These are phyloP conservation scores for Nomada lathburiana DNA, from an alignment of 2,888 invertebrate species.

Conservation along the genomic window DNA sequence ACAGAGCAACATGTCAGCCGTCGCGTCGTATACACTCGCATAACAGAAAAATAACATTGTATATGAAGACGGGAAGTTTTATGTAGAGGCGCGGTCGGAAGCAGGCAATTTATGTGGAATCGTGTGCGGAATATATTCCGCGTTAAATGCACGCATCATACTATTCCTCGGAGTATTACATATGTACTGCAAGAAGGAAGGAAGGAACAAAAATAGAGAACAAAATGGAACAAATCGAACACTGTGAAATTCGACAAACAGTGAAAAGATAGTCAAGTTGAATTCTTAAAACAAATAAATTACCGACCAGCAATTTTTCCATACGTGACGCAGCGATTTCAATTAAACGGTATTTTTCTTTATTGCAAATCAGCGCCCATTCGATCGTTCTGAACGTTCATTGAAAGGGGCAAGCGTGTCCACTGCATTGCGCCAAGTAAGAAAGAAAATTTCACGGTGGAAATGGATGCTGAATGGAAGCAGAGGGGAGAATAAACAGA, in stretches of 20 bases:
- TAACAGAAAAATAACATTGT: constrained; percentile 66
- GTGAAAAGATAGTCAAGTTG: too few species aligned
- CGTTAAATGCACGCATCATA: constrained; percentile 46
- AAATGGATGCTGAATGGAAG: not conserved
- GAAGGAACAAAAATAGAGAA: not conserved
- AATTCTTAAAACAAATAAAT: too few species aligned
- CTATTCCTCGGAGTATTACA: constrained; percentile 16
- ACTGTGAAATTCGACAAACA: not conserved
- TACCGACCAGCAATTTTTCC: too few species aligned
- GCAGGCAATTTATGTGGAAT: constrained; percentile 54
- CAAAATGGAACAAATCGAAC: not conserved
- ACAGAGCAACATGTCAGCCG: constrained; percentile 61
- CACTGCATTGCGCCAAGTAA: not conserved
- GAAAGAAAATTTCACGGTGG: not conserved
- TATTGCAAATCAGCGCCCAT: too few species aligned
- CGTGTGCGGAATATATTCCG: constrained; percentile 48
- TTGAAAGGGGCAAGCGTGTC: not conserved
- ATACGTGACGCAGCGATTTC: too few species aligned
- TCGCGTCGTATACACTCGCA: constrained; percentile 49
- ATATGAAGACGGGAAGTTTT: constrained; percentile 55
- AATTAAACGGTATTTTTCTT: too few species aligned
- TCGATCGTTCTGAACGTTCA: too few species aligned
- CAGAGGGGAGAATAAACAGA: not conserved
- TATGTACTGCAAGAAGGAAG: not conserved
- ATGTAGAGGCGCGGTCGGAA: constrained; percentile 43